phyloP scores from a whole-genome alignment of 2,797 vertebrate genomes.

The Petrocephalus sullivani region DNA sequence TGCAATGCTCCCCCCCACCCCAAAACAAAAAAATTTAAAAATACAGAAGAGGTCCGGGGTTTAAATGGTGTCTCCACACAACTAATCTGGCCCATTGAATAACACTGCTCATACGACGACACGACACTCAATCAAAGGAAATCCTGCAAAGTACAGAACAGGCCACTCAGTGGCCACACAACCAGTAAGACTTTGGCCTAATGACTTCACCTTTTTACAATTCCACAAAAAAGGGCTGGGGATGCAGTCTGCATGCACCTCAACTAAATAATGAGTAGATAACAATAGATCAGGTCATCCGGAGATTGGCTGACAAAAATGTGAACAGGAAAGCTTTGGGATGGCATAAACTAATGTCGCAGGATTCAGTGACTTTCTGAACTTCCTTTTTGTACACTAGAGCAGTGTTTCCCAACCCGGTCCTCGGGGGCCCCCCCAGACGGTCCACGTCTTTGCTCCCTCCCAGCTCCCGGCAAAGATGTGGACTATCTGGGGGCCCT shows the following conservation, averaged over 20 bases:
- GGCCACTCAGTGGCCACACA: background rate
- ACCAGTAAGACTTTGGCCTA: constrained; percentile 28
- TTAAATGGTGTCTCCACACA: background rate
- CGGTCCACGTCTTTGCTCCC: background rate
- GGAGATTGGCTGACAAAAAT: constrained; percentile 14
- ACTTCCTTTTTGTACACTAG: background rate
- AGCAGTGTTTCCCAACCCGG: background rate
- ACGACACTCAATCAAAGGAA: background rate
- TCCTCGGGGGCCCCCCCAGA: background rate
- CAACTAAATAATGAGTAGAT: background rate
- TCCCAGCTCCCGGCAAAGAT: background rate
- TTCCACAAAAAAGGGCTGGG: background rate
- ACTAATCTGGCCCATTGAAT: constrained; percentile 17
- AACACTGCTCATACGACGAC: constrained; percentile 20
- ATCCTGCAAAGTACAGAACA: background rate
- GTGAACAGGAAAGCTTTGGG: constrained; percentile 20
- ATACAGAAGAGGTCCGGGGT: background rate
- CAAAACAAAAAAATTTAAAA: background rate
- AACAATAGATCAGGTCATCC: background rate
- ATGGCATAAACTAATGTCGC: background rate
- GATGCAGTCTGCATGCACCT: background rate
- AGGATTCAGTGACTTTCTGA: background rate
- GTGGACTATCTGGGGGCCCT: background rate
- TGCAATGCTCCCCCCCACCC: background rate
- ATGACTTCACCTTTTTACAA: background rate